Evolutionary conservation across 1,140 invertebrate species (phyloP).

Genomic region (Drosophila watanabei): DNA sequence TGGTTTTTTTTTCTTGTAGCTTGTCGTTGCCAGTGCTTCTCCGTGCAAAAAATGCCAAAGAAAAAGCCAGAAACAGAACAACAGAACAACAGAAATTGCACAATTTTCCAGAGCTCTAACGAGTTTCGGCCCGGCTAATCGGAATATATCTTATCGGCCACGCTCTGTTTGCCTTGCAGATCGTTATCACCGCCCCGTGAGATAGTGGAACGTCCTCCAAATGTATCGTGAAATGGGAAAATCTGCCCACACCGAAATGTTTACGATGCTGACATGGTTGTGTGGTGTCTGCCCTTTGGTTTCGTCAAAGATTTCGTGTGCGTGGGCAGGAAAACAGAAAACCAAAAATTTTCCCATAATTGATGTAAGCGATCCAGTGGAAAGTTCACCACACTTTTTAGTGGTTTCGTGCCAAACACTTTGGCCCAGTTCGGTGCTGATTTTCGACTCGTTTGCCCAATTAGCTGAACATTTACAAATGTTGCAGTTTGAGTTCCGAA

Average conservation of each 20-base stretch:
- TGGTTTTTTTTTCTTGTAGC: slow-evolving; percentile 9
- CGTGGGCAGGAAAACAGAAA: slow-evolving; percentile 30
- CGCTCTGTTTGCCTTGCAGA: slow-evolving; percentile 54
- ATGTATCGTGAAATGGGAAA: slow-evolving; percentile 73
- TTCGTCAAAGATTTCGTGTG: slow-evolving; percentile 22
- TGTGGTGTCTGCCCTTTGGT: slow-evolving; percentile 24
- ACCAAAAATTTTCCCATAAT: slow-evolving; percentile 28
- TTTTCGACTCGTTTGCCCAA: slow-evolving; percentile 64
- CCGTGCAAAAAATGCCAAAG: background rate
- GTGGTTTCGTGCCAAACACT: slow-evolving; percentile 59
- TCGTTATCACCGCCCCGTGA: slow-evolving; percentile 43
- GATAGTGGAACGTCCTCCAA: slow-evolving; percentile 36
- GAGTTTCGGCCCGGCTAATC: slow-evolving; percentile 17
- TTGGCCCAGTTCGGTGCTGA: slow-evolving; percentile 41
- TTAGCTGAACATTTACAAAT: slow-evolving; percentile 56
- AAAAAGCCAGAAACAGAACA: background rate
- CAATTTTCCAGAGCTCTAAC: slow-evolving; percentile 27
- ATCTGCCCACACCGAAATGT: slow-evolving; percentile 50
- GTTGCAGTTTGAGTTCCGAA: slow-evolving; percentile 19
- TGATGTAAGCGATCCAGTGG: slow-evolving; percentile 7
- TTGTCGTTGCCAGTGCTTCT: slow-evolving; percentile 8
- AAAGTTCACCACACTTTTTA: slow-evolving; percentile 36
- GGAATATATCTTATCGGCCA: slow-evolving; percentile 47
- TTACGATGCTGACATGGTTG: slow-evolving; percentile 6
- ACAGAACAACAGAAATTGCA: slow-evolving; percentile 22